phyloP scores from a whole-genome alignment of 1,140 invertebrate genomes.

The Leptestheria dahalacensis region DNA sequence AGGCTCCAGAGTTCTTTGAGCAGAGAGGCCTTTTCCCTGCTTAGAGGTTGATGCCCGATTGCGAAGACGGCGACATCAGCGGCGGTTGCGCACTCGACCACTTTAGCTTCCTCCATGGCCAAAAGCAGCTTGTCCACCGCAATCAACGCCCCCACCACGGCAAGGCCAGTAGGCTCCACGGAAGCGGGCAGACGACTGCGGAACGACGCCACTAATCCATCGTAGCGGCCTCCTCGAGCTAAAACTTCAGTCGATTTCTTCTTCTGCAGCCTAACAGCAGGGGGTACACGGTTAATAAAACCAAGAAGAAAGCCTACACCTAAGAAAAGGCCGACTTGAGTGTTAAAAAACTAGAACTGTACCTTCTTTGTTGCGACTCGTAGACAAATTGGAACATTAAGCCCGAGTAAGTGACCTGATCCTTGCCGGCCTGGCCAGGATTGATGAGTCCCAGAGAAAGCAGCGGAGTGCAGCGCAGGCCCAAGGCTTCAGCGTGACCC shows the following conservation, averaged over 20 bases:
- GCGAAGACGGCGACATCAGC: conserved; percentile 49
- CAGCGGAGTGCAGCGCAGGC: conserved; percentile 30
- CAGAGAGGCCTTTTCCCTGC: conserved; percentile 45
- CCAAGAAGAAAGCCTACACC: no score
- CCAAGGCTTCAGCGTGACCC: conserved; percentile 46
- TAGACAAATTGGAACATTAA: conserved; percentile 6
- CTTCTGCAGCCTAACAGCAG: not conserved
- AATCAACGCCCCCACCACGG: conserved; percentile 56
- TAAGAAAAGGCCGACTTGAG: no score
- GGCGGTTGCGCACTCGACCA: conserved; percentile 28
- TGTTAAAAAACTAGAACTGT: not conserved
- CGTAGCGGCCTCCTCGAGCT: conserved; percentile 5
- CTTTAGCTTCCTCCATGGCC: conserved; percentile 31
- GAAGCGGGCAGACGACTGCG: not conserved
- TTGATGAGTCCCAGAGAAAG: not conserved
- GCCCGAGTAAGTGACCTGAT: not conserved
- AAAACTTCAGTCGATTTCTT: conserved; percentile 1
- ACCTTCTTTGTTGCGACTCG: not conserved
- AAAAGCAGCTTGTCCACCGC: conserved; percentile 49
- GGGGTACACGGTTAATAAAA: no score
- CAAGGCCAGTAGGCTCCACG: conserved; percentile 23
- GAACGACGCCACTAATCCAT: not conserved
- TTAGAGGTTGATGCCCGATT: conserved; percentile 34
- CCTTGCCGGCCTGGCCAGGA: not conserved
- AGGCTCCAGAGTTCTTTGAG: conserved; percentile 40